phyloP scores from a whole-genome alignment of 2,113 vertebrate genomes.

The Oxyura jamaicensis region DNA sequence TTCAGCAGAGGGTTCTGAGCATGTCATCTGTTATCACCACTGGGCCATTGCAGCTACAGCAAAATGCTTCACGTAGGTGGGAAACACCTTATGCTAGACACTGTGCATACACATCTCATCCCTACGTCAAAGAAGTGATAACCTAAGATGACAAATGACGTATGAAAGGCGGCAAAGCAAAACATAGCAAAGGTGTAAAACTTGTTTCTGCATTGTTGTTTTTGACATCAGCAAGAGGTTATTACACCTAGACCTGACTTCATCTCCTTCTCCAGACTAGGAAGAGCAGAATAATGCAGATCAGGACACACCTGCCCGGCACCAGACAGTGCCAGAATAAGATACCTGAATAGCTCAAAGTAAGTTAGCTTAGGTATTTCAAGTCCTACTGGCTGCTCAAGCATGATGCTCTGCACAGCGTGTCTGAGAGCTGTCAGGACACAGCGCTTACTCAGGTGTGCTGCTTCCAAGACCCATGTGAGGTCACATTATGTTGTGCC shows the following conservation, averaged over 20 bases:
- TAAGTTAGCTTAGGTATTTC: neutral
- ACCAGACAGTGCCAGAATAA: neutral
- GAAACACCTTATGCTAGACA: neutral
- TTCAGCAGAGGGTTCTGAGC: neutral
- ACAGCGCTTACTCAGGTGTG: neutral
- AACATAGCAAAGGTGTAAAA: neutral
- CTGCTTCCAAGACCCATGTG: neutral
- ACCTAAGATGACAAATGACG: constrained; percentile 39
- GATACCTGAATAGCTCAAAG: neutral
- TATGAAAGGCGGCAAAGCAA: constrained; percentile 29
- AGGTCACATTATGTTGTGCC: neutral
- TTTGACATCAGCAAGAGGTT: neutral
- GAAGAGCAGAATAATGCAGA: neutral
- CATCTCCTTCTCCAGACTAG: neutral
- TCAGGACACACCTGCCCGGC: rapidly evolving
- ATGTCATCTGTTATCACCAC: neutral
- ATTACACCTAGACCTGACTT: neutral
- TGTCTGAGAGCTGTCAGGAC: constrained; percentile 20
- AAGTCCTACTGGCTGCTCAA: constrained; percentile 13
- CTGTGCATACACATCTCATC: neutral
- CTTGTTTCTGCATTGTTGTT: neutral
- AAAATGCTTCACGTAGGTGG: neutral
- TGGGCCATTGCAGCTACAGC: neutral
- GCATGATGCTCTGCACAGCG: neutral
- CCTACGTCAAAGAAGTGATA: constrained; percentile 3